phyloP scores from a whole-genome alignment of 2,797 vertebrate species.

The Denticeps clupeoides region DNA sequence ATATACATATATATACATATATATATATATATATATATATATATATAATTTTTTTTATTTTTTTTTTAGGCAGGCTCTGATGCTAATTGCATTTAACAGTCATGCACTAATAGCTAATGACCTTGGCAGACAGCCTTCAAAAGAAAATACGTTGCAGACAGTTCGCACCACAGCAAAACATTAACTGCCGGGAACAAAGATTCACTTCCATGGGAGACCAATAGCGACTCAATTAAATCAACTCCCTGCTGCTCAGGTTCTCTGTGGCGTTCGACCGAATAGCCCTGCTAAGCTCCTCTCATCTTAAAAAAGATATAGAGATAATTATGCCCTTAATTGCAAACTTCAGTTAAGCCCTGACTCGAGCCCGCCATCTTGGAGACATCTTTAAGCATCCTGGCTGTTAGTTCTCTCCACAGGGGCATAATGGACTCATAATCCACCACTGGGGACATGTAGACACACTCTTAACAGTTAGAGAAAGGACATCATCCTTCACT shows the following conservation, averaged over 20 bases:
- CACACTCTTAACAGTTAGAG: constrained; percentile 10
- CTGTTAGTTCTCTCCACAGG: constrained; percentile 1
- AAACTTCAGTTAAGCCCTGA: constrained; percentile 29
- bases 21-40: no score
- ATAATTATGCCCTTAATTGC: constrained; percentile 53
- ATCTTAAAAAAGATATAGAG: constrained; percentile 48
- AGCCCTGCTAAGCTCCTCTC: constrained; percentile 44
- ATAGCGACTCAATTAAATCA: constrained; percentile 68
- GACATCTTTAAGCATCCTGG: not conserved
- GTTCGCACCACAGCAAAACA: constrained; percentile 44
- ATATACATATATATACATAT: no score
- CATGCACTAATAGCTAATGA: no score
- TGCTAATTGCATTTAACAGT: no score
- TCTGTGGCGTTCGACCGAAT: constrained; percentile 49
- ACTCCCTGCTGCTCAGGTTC: constrained; percentile 60
- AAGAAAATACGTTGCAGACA: constrained; percentile 28
- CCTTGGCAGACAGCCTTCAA: not conserved
- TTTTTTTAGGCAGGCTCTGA: no score
- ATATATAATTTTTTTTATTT: no score
- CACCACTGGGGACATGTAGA: not conserved
- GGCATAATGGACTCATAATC: constrained; percentile 10
- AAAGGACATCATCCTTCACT: constrained; percentile 4
- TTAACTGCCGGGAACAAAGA: constrained; percentile 55
- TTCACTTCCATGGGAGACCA: constrained; percentile 62
- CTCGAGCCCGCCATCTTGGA: constrained; percentile 15